Evolutionary conservation across 2,888 invertebrate genomes (phyloP).

Genomic region (Melipona beecheii): DNA sequence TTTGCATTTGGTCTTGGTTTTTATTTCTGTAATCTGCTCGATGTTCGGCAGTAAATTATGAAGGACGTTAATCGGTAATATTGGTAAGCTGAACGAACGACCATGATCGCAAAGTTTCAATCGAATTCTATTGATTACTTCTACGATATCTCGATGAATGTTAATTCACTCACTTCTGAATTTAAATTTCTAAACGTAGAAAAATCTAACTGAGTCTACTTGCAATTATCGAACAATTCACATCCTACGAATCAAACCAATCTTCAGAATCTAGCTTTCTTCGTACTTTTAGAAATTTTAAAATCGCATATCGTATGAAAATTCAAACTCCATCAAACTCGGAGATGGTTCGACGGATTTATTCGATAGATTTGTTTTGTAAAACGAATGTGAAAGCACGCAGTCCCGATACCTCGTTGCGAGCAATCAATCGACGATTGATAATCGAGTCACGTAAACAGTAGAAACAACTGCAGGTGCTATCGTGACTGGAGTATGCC

Average conservation of each 20-base stretch:
- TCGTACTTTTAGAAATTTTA: no score
- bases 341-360: background rate
- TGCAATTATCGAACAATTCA: background rate
- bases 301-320: background rate
- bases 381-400: slow-evolving; percentile 46
- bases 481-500: slow-evolving; percentile 41
- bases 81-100: background rate
- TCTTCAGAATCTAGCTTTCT: no score
- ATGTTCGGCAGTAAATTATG: background rate
- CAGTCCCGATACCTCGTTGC: slow-evolving; percentile 44
- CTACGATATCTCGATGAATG: background rate
- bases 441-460: slow-evolving; percentile 52
- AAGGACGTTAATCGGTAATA: background rate
- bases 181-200: background rate
- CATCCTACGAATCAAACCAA: background rate
- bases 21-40: background rate
- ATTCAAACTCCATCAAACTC: background rate
- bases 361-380: slow-evolving; percentile 32
- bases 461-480: slow-evolving; percentile 47
- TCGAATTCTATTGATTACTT: background rate
- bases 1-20: background rate
- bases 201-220: background rate
- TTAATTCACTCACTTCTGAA: background rate
- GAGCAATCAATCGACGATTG: slow-evolving; percentile 35
- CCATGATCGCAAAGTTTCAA: background rate